Evolutionary conservation across 2,888 invertebrate genomes (phyloP).

Genomic region (Ceratothoa steindachneri): DNA sequence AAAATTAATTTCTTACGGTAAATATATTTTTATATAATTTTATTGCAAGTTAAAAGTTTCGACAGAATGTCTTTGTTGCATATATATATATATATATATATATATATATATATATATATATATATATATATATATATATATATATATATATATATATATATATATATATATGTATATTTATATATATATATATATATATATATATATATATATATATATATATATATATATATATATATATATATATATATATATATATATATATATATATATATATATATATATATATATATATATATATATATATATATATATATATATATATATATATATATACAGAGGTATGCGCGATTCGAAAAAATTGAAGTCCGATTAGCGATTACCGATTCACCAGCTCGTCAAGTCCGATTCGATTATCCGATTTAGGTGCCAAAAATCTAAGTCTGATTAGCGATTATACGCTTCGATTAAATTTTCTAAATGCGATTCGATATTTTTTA

Average conservation of each 20-base stretch:
- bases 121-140: conserved; percentile 15
- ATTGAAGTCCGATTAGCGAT: no score
- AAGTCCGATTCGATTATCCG: no score
- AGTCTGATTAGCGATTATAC: not conserved
- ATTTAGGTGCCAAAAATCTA: no score
- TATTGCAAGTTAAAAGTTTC: conserved; percentile 1
- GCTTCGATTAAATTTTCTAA: not conserved
- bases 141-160: conserved; percentile 17
- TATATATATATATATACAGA: conserved; percentile 15
- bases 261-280: not conserved
- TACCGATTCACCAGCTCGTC: no score
- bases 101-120: conserved; percentile 8
- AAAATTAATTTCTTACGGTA: conserved; percentile 10
- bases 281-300: conserved; percentile 9
- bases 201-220: conserved; percentile 8
- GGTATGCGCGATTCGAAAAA: no score
- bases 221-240: conserved; percentile 6
- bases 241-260: conserved; percentile 7
- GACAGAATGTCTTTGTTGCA: no score
- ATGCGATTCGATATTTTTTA: no score
- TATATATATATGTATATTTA: conserved; percentile 11
- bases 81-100: no score
- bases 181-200: conserved; percentile 13
- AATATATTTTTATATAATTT: conserved; percentile 19
- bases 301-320: not conserved